A percentile compares a stretch with the other conserved stretches of the same genome.
Conservation (phyloP, 2,113 vertebrate genomes). For the Campylomormyrus tamandua region DNA sequence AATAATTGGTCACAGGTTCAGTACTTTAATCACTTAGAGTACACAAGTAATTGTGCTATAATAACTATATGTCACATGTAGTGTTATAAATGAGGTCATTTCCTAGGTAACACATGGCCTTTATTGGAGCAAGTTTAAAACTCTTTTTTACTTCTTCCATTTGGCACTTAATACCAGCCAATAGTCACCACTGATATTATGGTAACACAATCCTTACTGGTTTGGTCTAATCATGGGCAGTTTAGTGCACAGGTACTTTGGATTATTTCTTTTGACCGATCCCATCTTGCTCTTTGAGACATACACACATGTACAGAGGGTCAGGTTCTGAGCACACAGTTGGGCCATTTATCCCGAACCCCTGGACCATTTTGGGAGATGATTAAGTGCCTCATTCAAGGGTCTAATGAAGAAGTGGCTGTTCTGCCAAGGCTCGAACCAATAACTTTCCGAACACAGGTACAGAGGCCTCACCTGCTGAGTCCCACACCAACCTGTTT, state of each 20-base stretch:
- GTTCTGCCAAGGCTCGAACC: background rate
- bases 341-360: background rate
- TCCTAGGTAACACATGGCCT: background rate
- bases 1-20: slow-evolving; percentile 11
- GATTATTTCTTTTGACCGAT: background rate
- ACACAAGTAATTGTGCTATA: slow-evolving; percentile 3
- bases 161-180: slow-evolving; percentile 19
- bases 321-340: background rate
- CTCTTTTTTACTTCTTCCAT: background rate
- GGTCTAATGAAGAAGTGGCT: background rate
- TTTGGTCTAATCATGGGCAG: background rate
- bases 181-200: slow-evolving; percentile 9
- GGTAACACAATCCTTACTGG: slow-evolving; percentile 9
- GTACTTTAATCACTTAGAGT: background rate
- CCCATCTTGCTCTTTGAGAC: background rate
- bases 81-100: slow-evolving; percentile 2
- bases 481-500: background rate
- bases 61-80: slow-evolving; percentile 3
- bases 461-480: background rate
- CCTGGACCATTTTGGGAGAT: background rate
- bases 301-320: background rate
- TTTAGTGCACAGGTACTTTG: background rate
- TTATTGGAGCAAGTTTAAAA: background rate
- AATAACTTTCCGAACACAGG: background rate
- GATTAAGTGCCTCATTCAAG: background rate